These are phyloP conservation scores for Gymnorhina tibicen DNA, from an alignment of 2,113 vertebrate genomes.

Conservation along the genomic window DNA sequence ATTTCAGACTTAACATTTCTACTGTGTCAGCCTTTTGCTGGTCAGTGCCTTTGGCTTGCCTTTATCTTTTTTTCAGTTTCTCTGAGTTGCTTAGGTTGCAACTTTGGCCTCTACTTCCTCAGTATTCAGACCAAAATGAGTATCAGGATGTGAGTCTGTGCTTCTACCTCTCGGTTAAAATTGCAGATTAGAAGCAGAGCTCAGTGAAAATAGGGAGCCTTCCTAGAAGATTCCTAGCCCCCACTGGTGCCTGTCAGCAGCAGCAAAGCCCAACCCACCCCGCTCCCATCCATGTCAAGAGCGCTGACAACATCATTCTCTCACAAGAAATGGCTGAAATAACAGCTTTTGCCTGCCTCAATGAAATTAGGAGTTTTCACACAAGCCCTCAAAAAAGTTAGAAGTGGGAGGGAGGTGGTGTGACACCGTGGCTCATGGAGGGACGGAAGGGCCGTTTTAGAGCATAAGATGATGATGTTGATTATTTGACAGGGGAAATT, in stretches of 20 bases:
- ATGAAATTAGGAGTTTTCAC: not conserved
- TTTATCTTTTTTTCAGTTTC: not conserved
- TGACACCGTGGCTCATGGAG: not conserved
- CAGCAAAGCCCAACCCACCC: not conserved
- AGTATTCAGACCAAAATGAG: not conserved
- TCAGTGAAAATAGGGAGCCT: not conserved
- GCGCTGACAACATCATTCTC: not conserved
- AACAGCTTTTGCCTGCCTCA: not conserved
- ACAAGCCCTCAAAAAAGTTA: not conserved
- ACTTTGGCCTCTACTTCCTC: not conserved
- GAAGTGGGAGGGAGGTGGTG: not conserved
- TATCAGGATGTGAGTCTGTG: not conserved
- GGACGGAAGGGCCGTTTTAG: not conserved
- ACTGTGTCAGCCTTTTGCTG: not conserved
- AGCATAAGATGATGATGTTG: not conserved
- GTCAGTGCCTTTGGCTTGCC: not conserved
- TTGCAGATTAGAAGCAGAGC: not conserved
- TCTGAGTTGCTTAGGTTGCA: not conserved
- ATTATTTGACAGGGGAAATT: not conserved
- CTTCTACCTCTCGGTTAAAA: not conserved
- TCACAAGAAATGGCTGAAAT: not conserved
- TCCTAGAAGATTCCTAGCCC: not conserved
- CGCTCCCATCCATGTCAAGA: not conserved
- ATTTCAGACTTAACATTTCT: not conserved
- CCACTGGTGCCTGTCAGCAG: not conserved